Base-by-base conservation (phyloP, 2,113 vertebrate genomes). In the Cyrtonyx montezumae region DNA sequence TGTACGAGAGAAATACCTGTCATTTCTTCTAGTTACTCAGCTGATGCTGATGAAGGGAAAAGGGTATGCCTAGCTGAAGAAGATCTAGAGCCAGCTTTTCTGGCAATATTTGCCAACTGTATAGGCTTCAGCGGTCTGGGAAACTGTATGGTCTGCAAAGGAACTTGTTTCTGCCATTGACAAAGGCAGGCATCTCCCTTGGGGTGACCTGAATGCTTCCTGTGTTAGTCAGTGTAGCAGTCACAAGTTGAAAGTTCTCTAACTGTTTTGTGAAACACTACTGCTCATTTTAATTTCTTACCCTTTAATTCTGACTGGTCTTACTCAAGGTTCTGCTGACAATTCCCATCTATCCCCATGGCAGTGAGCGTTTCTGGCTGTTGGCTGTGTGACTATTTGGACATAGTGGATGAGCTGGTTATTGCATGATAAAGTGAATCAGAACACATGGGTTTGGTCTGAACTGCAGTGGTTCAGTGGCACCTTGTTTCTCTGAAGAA, bases 331-430 rank as follows among this genome's bases (percentile, higher is more conserved):
- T 48, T 83, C 26, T 93, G 53, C 36, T 77, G 3, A 77, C 40
- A 46, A 46, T 77, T 79, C n/a, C 26, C 3, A 0, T 40, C 2
- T 30, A 8, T 58, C 0, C 0, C 18, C 2, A 2, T 70, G 21
- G 9, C 23, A 22, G 21, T 63, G 73, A 36, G 26, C 15, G 14
- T 83, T 86, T 79, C 61, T 67, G 45, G 42, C 45, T 32, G 6
- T 58, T 83, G 77, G 20, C 26, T n/a, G 1, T 49, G 32, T 6
- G 0, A 8, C 48, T 30, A 48, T 53, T 48, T 77, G 59, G 21
- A 23, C 3, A 2, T 4, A 22, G 37, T 75, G 26, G 37, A 37
- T 53, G 40, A 68, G 36, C 49, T 79, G 14, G 13, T 91, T 21
- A 13, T 82, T 85, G 32, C 8, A 13, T 11, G 34, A 28, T 36